Conservation (phyloP, 2,888 invertebrate genomes). For the Oxyteleia sp. region DNA sequence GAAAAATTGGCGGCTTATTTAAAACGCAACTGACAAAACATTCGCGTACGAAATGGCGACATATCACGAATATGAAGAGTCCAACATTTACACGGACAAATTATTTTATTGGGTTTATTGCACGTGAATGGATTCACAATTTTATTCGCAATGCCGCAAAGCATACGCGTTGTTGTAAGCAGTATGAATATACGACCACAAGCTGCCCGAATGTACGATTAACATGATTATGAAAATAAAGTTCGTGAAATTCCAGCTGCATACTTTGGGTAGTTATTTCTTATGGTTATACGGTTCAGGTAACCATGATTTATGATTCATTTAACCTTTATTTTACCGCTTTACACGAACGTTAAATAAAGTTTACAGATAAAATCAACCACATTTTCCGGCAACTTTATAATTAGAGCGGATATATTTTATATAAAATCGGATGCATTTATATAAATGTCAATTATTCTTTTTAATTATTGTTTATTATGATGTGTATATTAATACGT, state of each 20-base stretch:
- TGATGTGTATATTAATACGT: too few relatives aligned
- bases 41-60: constrained; percentile 34
- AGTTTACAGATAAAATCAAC: constrained; percentile 49
- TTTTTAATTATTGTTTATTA: too few relatives aligned
- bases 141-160: constrained; percentile 34
- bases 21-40: constrained; percentile 33
- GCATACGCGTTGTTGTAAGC: constrained; percentile 23
- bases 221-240: constrained; percentile 70
- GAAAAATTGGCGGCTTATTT: constrained; percentile 31
- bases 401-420: constrained; percentile 23
- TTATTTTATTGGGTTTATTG: constrained; percentile 65
- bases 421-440: background rate
- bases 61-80: constrained; percentile 51
- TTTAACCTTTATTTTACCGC: constrained; percentile 30
- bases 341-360: constrained; percentile 54
- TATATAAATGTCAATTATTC: too few relatives aligned
- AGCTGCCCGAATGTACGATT: constrained; percentile 56
- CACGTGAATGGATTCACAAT: constrained; percentile 55
- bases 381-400: constrained; percentile 36
- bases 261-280: constrained; percentile 58
- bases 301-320: constrained; percentile 53
- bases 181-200: constrained; percentile 19
- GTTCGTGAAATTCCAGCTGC: constrained; percentile 49
- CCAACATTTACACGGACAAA: constrained; percentile 49
- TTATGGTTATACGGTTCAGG: constrained; percentile 43